Conservation (phyloP, 2,113 vertebrate genomes). For the Sapayoa aenigma region DNA sequence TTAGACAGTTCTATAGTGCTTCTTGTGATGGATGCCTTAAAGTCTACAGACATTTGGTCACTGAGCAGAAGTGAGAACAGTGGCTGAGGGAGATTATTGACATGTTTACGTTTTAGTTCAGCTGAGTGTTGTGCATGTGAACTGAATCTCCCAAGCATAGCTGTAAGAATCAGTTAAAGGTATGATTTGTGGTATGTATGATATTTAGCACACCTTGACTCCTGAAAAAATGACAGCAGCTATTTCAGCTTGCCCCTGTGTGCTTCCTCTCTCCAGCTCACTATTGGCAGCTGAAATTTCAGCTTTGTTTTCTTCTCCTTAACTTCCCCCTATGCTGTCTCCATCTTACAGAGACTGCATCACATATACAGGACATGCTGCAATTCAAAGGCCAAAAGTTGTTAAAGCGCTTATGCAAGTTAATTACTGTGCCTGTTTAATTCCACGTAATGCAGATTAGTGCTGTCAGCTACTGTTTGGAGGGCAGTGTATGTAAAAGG, state of each 20-base stretch:
- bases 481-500: neutral
- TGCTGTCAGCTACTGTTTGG: neutral
- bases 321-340: rapidly evolving
- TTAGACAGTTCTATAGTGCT: neutral
- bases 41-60: neutral
- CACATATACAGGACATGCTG: neutral
- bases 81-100: neutral
- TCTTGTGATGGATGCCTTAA: neutral
- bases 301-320: neutral
- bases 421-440: constrained; percentile 61
- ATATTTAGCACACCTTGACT: neutral
- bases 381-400: constrained; percentile 32
- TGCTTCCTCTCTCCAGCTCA: neutral
- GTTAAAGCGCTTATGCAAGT: constrained; percentile 60
- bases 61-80: neutral
- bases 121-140: neutral
- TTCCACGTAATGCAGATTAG: constrained; percentile 68
- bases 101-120: neutral
- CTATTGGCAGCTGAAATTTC: neutral
- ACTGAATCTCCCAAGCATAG: neutral
- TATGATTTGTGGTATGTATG: neutral
- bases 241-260: neutral
- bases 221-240: neutral
- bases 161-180: neutral
- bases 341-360: neutral